Conservation (phyloP, 2,113 vertebrate species). For the Carettochelys insculpta region DNA sequence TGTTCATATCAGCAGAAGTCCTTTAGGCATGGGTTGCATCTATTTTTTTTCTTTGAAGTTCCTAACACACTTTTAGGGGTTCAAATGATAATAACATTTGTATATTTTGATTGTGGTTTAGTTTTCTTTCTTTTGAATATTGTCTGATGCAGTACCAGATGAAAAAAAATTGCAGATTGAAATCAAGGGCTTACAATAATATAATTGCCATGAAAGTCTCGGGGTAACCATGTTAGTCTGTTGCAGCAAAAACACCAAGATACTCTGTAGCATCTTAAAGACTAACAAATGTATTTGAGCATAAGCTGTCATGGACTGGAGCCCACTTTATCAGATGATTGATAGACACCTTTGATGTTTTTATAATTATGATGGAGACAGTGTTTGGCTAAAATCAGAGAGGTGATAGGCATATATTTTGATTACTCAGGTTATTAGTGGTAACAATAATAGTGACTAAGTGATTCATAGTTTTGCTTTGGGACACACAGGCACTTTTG, state of each 20-base stretch:
- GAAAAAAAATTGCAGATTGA: not conserved
- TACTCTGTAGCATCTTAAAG: no score
- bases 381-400: not conserved
- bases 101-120: not conserved
- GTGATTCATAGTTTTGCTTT: not conserved
- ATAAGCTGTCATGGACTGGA: no score
- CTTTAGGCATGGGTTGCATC: not conserved
- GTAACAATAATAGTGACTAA: not conserved
- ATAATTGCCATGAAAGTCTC: no score
- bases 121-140: not conserved
- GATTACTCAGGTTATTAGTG: not conserved
- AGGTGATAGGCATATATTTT: not conserved
- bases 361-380: not conserved
- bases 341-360: no score
- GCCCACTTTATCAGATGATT: no score
- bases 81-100: not conserved
- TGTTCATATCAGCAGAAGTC: not conserved
- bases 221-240: no score
- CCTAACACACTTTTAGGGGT: not conserved
- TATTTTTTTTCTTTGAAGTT: not conserved
- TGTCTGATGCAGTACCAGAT: not conserved
- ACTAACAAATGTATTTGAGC: no score
- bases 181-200: not conserved
- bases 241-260: no score
- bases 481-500: not conserved